Conservation (phyloP, 2,888 invertebrate species). For the Esperia sulphurella region DNA sequence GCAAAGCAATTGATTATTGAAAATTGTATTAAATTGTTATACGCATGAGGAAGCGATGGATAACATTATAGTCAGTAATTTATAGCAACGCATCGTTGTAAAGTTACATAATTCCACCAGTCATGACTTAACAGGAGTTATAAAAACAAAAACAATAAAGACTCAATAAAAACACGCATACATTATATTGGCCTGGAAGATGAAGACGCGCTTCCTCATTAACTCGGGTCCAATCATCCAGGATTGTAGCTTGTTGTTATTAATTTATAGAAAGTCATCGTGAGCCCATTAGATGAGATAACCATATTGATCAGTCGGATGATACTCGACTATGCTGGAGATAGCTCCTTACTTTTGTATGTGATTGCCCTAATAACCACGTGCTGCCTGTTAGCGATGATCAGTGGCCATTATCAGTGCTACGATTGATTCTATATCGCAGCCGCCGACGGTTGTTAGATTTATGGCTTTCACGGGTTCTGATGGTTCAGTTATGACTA, state of each 20-base stretch:
- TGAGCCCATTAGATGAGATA: conserved; percentile 66
- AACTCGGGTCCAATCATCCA: conserved; percentile 60
- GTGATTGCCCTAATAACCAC: conserved; percentile 71
- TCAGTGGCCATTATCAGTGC: conserved; percentile 54
- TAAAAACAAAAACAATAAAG: conserved; percentile 41
- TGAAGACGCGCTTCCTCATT: conserved; percentile 71
- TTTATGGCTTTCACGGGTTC: conserved; percentile 65
- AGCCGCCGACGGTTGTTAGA: conserved; percentile 49
- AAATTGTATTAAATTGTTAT: conserved; percentile 10
- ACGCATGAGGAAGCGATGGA: conserved; percentile 2
- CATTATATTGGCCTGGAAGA: conserved; percentile 46
- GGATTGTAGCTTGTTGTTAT: conserved; percentile 65
- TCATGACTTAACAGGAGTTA: conserved; percentile 35
- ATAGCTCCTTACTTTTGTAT: conserved; percentile 54
- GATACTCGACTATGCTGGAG: conserved; percentile 45
- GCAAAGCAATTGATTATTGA: conserved; percentile 17
- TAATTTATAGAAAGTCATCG: conserved; percentile 79
- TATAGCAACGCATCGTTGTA: conserved; percentile 2
- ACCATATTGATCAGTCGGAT: conserved; percentile 66
- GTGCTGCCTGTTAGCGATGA: conserved; percentile 72
- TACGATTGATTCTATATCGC: conserved; percentile 55
- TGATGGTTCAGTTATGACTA: conserved; percentile 58
- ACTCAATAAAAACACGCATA: conserved; percentile 48
- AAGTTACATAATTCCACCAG: conserved; percentile 3
- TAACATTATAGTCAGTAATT: conserved; percentile 5